Base-by-base conservation (phyloP, 1,140 invertebrate species). In the Idris sp. region DNA sequence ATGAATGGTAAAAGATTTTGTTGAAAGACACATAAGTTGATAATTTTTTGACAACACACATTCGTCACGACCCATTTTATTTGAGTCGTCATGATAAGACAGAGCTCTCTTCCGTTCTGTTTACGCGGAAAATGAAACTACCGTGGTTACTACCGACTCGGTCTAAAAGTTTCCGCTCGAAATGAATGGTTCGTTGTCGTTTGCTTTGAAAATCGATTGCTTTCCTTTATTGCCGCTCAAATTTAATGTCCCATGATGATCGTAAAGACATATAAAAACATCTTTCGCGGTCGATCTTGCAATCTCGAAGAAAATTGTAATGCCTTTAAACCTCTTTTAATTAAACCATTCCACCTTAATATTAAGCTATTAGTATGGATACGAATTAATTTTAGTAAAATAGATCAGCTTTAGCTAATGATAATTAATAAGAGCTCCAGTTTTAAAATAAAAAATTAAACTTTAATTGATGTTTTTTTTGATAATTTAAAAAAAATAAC, bases 61-160 rank as follows among this genome's bases (percentile, higher is more conserved):
- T 33, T 51, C 11, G 35, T 26, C 48, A 43, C 61, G 67, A 76
- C 74, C 74, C 49, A 76, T 72, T 76, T 76, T 54, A 67, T 71
- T 44, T 9, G 26, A 26, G 35, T 48, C 41, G 53, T 67, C 54
- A 72, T 38, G 48, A 76, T 72, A 40, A 59, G 61, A 58, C 30
- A 54, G 69, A 68, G 64, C 64, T 76, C 67, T 76, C 67, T 76
- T 76, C 74, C 74, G 74, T 76, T 76, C 74, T 76, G 74, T 72
- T 76, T 76, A 72, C 74, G 74, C 74, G 56, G 74, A 76, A 76
- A 72, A 76, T 76, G 62, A 76, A 76, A 68, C 62, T 58, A 65
- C 62, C 19, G 53, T 56, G 26, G 73, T 54, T 61, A 72, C 44
- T 51, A 61, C 46, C 74, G 74, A 76, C 53, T 68, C 74, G 74